These are phyloP conservation scores for Melipona bicolor DNA, from an alignment of 2,888 invertebrate genomes.

Conservation along the genomic window DNA sequence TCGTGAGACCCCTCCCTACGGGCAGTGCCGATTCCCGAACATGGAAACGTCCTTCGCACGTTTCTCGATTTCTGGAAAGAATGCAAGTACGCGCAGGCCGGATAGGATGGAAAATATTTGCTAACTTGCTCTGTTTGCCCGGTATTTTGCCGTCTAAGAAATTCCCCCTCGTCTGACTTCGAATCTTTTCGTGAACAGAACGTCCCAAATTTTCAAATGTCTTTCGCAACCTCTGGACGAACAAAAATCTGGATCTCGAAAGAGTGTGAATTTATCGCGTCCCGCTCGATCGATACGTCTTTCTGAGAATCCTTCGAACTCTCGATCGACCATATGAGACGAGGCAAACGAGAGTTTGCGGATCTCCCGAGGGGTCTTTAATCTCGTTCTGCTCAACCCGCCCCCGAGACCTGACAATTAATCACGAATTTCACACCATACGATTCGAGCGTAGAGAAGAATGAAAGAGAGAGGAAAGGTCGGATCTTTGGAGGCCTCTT, in stretches of 20 bases:
- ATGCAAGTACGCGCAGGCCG: slow-evolving; percentile 20
- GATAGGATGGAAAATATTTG: slow-evolving; percentile 65
- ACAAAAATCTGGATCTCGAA: neutral
- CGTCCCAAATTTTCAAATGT: neutral
- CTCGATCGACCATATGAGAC: slow-evolving; percentile 27
- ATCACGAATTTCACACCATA: slow-evolving; percentile 80
- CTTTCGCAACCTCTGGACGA: too few relatives aligned
- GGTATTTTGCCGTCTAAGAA: slow-evolving; percentile 34
- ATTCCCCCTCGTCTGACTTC: slow-evolving; percentile 34
- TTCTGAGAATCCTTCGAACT: slow-evolving; percentile 37
- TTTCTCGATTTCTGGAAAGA: slow-evolving; percentile 67
- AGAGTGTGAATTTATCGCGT: neutral
- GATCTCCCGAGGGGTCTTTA: slow-evolving; percentile 43
- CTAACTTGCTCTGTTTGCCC: slow-evolving; percentile 62
- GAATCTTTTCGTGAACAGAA: slow-evolving; percentile 44
- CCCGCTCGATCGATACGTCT: slow-evolving; percentile 11
- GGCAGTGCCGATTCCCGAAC: neutral
- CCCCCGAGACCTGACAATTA: slow-evolving; percentile 73
- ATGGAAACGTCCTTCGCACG: slow-evolving; percentile 51
- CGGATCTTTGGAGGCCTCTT: slow-evolving; percentile 30
- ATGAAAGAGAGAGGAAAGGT: slow-evolving; percentile 38
- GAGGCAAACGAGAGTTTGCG: slow-evolving; percentile 14
- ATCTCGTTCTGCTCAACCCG: slow-evolving; percentile 50
- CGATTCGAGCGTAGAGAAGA: slow-evolving; percentile 54
- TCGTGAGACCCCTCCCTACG: slow-evolving; percentile 6